A percentile compares a stretch with the other conserved stretches of the same genome.
These are phyloP conservation scores for Parotia lawesii DNA, from an alignment of 2,113 vertebrate genomes.

Conservation along the genomic window DNA sequence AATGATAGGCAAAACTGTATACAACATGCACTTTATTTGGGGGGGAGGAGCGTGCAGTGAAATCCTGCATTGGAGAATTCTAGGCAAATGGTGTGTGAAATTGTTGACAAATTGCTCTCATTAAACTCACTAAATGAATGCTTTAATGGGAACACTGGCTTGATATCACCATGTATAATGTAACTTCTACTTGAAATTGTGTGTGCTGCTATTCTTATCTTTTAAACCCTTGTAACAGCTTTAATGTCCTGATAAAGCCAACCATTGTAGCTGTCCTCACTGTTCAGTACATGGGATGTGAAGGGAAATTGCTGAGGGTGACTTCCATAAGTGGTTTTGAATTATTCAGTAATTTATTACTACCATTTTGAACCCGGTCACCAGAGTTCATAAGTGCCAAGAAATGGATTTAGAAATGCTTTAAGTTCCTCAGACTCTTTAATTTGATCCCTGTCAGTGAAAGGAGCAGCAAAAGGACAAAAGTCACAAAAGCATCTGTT, in stretches of 20 bases:
- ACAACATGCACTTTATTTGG: conserved; percentile 63
- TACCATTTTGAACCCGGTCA: neutral
- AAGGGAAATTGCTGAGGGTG: neutral
- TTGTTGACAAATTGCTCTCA: conserved; percentile 81
- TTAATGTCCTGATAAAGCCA: conserved; percentile 10
- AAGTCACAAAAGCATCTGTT: neutral
- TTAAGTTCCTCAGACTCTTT: neutral
- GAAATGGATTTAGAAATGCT: neutral
- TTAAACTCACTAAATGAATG: conserved; percentile 70
- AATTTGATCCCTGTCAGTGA: neutral
- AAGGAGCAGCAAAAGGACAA: neutral
- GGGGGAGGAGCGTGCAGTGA: conserved; percentile 47
- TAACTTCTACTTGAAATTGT: conserved; percentile 25
- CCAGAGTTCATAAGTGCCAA: neutral
- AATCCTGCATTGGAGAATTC: conserved; percentile 62
- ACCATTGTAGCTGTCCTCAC: conserved; percentile 12
- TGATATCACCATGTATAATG: conserved; percentile 28
- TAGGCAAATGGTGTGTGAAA: conserved; percentile 78
- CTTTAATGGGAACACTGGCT: conserved; percentile 55
- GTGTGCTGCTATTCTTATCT: conserved; percentile 45
- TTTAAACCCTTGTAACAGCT: conserved; percentile 33
- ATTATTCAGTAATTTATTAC: conserved; percentile 38
- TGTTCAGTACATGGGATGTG: neutral
- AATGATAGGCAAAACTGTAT: conserved; percentile 67
- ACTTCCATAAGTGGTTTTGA: neutral